A percentile compares a stretch with the other conserved stretches of the same genome.
phyloP scores from a whole-genome alignment of 2,797 vertebrate genomes.

The Anomalospiza imberbis region DNA sequence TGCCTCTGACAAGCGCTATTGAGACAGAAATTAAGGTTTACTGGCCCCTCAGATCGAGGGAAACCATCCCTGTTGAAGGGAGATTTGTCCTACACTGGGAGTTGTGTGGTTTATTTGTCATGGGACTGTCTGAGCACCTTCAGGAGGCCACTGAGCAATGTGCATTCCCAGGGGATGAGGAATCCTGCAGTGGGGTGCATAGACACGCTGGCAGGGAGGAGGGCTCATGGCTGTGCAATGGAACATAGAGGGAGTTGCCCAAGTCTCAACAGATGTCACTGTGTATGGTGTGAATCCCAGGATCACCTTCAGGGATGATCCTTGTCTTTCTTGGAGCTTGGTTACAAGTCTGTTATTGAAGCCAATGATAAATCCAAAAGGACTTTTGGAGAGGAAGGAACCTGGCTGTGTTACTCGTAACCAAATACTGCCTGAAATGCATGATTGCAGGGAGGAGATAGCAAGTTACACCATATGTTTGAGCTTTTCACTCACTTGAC shows the following conservation, averaged over 20 bases:
- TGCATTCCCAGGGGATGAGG: not conserved
- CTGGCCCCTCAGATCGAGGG: not conserved
- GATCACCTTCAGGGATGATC: not conserved
- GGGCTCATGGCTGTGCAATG: not conserved
- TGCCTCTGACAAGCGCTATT: fast-evolving
- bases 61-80: not conserved
- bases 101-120: not conserved
- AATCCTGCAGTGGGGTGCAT: not conserved
- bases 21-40: not conserved
- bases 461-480: not conserved
- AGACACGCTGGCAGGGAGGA: not conserved
- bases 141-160: too few relatives aligned
- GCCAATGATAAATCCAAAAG: not conserved
- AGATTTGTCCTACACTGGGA: not conserved
- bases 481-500: not conserved
- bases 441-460: not conserved
- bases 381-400: not conserved
- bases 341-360: not conserved
- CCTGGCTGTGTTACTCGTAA: not conserved
- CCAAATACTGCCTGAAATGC: not conserved
- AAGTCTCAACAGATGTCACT: not conserved
- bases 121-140: too few relatives aligned
- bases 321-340: not conserved
- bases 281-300: not conserved
- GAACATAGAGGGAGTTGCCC: fast-evolving